These are phyloP conservation scores for Laspeyria flexula DNA, from an alignment of 2,888 invertebrate species.

Conservation along the genomic window DNA sequence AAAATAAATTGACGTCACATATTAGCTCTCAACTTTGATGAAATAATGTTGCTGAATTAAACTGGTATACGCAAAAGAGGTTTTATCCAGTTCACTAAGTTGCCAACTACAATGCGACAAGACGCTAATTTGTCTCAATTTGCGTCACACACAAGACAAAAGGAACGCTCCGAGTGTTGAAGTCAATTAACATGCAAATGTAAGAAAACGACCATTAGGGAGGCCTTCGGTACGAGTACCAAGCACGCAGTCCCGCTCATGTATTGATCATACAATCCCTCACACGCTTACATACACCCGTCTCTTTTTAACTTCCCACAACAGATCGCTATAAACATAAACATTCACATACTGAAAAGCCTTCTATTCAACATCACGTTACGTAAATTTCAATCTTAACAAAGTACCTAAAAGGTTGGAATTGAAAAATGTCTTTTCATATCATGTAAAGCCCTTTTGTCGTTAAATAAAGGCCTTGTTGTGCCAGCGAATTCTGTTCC, in stretches of 20 bases:
- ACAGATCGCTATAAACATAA: conserved; percentile 85
- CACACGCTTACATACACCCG: conserved; percentile 82
- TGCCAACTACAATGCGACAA: conserved; percentile 43
- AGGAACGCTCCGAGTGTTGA: conserved; percentile 66
- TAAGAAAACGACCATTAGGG: conserved; percentile 84
- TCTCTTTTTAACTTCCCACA: conserved; percentile 85
- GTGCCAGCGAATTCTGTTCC: conserved; percentile 81
- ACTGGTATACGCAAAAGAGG: background rate
- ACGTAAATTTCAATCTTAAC: conserved; percentile 39
- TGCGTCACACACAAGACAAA: conserved; percentile 73
- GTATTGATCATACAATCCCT: conserved; percentile 82
- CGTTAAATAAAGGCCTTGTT: conserved; percentile 59
- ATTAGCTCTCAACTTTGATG: background rate
- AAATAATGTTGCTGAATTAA: background rate
- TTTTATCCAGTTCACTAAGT: conserved; percentile 32
- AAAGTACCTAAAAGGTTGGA: background rate
- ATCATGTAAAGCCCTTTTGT: conserved; percentile 38
- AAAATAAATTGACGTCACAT: background rate
- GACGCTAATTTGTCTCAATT: conserved; percentile 70
- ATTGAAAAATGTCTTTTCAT: conserved; percentile 1
- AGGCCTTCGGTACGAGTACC: conserved; percentile 58
- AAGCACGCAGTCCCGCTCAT: conserved; percentile 57
- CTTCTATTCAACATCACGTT: conserved; percentile 38
- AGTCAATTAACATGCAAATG: conserved; percentile 85
- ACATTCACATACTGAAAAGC: conserved; percentile 65